These are phyloP conservation scores for Dufourea novaeangliae DNA, from an alignment of 1,140 invertebrate genomes.

Conservation along the genomic window DNA sequence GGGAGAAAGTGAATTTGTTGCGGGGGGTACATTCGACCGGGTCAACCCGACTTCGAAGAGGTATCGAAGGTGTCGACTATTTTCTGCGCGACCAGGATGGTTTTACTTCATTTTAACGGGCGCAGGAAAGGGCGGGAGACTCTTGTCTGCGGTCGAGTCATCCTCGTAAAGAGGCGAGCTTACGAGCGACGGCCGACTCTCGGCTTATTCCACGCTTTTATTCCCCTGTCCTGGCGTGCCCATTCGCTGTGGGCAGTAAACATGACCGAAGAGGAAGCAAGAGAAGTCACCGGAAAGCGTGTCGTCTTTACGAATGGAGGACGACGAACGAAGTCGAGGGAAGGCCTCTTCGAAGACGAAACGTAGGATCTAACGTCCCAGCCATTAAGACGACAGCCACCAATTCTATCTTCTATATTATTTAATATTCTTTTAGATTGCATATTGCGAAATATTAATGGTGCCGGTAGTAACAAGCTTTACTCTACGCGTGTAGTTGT, in stretches of 20 bases:
- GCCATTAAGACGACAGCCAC: too few relatives aligned
- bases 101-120: constrained; percentile 64
- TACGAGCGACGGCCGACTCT: constrained; percentile 76
- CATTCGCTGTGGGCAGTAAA: constrained; percentile 73
- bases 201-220: constrained; percentile 76
- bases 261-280: constrained; percentile 56
- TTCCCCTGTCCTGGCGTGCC: constrained; percentile 61
- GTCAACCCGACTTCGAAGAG: neutral
- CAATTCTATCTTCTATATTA: too few relatives aligned
- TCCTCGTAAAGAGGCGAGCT: constrained; percentile 81
- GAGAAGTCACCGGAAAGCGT: constrained; percentile 38
- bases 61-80: constrained; percentile 59
- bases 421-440: too few relatives aligned
- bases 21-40: neutral
- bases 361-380: too few relatives aligned
- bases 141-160: constrained; percentile 80
- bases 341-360: neutral
- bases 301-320: constrained; percentile 14
- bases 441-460: too few relatives aligned
- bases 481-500: too few relatives aligned
- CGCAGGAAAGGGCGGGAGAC: constrained; percentile 65
- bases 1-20: neutral
- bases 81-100: constrained; percentile 58
- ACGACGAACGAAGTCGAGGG: neutral
- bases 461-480: too few relatives aligned